Conservation (phyloP, 2,888 invertebrate genomes). For the Nowickia ferox region DNA sequence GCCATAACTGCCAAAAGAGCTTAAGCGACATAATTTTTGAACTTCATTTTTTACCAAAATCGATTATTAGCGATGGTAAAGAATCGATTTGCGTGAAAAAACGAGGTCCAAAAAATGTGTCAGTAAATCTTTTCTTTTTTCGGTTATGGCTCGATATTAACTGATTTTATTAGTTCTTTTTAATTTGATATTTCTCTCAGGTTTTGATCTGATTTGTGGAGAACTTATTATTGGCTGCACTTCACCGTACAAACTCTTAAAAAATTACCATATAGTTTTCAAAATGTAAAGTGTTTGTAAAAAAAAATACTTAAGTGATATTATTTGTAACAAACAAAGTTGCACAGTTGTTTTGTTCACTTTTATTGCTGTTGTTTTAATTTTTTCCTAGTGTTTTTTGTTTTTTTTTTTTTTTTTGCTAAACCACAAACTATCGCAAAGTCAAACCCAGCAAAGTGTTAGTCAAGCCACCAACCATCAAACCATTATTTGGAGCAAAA, state of each 20-base stretch:
- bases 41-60: no score
- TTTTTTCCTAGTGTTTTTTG: constrained; percentile 44
- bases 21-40: no score
- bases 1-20: no score
- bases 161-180: no score
- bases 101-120: no score
- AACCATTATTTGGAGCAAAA: constrained; percentile 3
- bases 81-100: no score
- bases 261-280: constrained; percentile 3
- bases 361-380: constrained; percentile 51
- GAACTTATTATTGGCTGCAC: no score
- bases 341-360: constrained; percentile 37
- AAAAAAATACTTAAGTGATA: constrained; percentile 61
- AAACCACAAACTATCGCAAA: constrained; percentile 62
- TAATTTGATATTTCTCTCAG: no score
- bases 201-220: no score
- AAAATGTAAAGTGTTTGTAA: constrained; percentile 43
- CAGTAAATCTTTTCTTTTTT: no score
- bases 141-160: no score
- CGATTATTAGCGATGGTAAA: no score
- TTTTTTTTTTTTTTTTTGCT: constrained; percentile 34
- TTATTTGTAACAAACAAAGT: constrained; percentile 69
- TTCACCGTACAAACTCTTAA: not conserved
- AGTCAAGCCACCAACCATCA: constrained; percentile 58
- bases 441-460: constrained; percentile 56